phyloP scores from a whole-genome alignment of 2,888 invertebrate genomes.

The Agonopterix heracliana region DNA sequence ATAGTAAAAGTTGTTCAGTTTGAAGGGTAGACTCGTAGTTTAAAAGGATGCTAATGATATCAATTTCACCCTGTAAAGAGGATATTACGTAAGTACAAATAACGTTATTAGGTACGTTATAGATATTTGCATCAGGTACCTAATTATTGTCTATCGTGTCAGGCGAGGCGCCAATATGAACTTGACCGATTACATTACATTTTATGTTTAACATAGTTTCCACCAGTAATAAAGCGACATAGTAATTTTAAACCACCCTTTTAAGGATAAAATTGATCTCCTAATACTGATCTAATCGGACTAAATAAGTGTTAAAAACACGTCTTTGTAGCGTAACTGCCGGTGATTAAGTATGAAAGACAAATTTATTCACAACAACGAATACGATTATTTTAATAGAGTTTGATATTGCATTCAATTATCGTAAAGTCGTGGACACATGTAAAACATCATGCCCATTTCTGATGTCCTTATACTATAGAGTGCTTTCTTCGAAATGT shows the following conservation, averaged over 20 bases:
- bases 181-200: slow-evolving; percentile 3
- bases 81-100: too few relatives aligned
- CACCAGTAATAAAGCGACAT: too few relatives aligned
- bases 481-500: slow-evolving; percentile 23
- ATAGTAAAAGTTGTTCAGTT: too few relatives aligned
- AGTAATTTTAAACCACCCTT: neutral
- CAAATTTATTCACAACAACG: slow-evolving; percentile 2
- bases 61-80: too few relatives aligned
- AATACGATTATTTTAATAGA: neutral
- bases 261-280: slow-evolving; percentile 2
- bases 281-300: slow-evolving; percentile 5
- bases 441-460: neutral
- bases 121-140: too few relatives aligned
- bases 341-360: neutral
- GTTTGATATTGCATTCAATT: neutral
- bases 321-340: neutral
- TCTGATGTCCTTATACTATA: slow-evolving; percentile 23
- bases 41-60: too few relatives aligned
- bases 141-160: too few relatives aligned
- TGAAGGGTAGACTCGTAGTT: too few relatives aligned
- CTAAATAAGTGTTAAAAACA: slow-evolving; percentile 7
- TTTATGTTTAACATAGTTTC: neutral
- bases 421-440: too few relatives aligned
- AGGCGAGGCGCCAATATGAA: slow-evolving; percentile 1
- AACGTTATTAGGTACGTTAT: too few relatives aligned